These are phyloP conservation scores for Acrocephalus scirpaceus DNA, from an alignment of 2,797 vertebrate species.

Conservation along the genomic window DNA sequence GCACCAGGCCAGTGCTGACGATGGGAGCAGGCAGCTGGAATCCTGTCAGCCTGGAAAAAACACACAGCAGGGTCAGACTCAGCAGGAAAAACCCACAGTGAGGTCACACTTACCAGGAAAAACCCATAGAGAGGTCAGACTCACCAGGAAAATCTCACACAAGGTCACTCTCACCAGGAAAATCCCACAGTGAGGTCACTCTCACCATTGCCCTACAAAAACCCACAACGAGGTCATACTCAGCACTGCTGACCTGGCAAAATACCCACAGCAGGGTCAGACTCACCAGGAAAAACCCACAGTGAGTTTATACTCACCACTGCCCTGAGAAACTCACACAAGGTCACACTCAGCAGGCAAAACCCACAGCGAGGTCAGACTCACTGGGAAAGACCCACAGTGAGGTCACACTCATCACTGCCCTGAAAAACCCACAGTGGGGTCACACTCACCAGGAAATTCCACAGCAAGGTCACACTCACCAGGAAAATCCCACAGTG, in stretches of 20 bases:
- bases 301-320: too few species aligned
- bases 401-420: too few species aligned
- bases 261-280: not conserved
- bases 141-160: not conserved
- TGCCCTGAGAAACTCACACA: not conserved
- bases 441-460: not conserved
- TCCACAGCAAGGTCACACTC: too few species aligned
- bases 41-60: constrained; percentile 88
- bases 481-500: not conserved
- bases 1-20: constrained; percentile 88
- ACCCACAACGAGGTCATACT: too few species aligned
- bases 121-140: not conserved
- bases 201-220: too few species aligned
- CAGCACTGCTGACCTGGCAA: not conserved
- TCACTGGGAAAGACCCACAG: too few species aligned
- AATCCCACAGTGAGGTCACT: not conserved
- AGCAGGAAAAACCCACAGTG: not conserved
- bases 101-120: not conserved
- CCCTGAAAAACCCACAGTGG: too few species aligned
- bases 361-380: not conserved
- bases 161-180: not conserved
- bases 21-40: constrained; percentile 96
- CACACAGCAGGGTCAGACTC: not conserved
- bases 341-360: not conserved
- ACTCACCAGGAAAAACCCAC: too few species aligned